These are phyloP conservation scores for Danionella cerebrum DNA, from an alignment of 2,113 vertebrate genomes.

Conservation along the genomic window DNA sequence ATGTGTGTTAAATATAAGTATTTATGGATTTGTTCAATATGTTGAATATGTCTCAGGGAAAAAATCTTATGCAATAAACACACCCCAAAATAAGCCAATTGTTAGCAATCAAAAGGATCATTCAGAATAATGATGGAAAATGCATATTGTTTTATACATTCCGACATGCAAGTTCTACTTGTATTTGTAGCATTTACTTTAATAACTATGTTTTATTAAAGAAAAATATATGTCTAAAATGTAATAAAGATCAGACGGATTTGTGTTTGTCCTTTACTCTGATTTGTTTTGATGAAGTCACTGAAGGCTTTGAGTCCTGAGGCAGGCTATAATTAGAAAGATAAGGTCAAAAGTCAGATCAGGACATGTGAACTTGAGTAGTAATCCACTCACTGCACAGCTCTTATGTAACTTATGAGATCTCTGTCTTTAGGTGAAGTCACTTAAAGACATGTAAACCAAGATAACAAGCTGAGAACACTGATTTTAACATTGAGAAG, in stretches of 20 bases:
- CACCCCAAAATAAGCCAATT: too few species aligned
- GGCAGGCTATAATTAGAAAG: conserved; percentile 1
- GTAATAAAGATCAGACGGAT: neutral
- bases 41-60: too few species aligned
- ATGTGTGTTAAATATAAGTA: too few species aligned
- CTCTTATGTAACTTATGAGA: neutral
- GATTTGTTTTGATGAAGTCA: neutral
- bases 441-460: neutral
- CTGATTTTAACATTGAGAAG: neutral
- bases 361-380: neutral
- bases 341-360: neutral
- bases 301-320: neutral
- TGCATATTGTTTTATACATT: too few species aligned
- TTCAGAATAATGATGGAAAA: too few species aligned
- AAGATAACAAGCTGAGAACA: neutral
- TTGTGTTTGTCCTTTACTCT: neutral
- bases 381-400: neutral
- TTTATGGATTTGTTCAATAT: too few species aligned
- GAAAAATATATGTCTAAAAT: neutral
- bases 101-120: too few species aligned
- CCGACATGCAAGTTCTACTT: too few species aligned
- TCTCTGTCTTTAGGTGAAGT: neutral
- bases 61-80: too few species aligned
- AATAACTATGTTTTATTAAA: neutral
- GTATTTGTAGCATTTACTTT: too few species aligned